phyloP scores from a whole-genome alignment of 2,888 invertebrate species.

The Trissolcus japonicus region DNA sequence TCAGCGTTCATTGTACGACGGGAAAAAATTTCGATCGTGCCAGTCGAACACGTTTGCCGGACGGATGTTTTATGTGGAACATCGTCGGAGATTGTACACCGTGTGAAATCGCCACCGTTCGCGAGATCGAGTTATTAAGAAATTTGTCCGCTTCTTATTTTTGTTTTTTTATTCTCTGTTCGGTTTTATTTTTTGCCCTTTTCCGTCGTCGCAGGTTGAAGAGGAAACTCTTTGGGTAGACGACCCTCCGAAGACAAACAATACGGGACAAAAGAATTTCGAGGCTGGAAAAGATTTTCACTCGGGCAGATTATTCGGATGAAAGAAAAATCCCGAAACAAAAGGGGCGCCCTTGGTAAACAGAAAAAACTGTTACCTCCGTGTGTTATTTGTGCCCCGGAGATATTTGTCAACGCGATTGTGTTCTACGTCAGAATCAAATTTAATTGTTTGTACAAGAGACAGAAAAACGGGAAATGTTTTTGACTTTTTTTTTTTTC shows the following conservation, averaged over 20 bases:
- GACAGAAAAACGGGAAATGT: neutral
- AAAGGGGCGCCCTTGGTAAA: constrained; percentile 12
- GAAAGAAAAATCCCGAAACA: constrained; percentile 24
- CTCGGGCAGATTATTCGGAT: constrained; percentile 11
- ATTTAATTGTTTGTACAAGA: no score
- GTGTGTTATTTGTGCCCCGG: constrained; percentile 11
- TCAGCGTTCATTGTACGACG: constrained; percentile 14
- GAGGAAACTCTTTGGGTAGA: constrained; percentile 7
- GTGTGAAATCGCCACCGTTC: constrained; percentile 32
- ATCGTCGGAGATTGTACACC: constrained; percentile 22
- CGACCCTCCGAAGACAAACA: constrained; percentile 2
- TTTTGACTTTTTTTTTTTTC: constrained; percentile 7
- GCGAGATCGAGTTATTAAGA: constrained; percentile 1
- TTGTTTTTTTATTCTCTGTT: no score
- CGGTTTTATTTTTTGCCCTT: no score
- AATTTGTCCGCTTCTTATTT: neutral
- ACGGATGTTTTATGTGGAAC: constrained; percentile 44
- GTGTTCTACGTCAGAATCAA: constrained; percentile 29
- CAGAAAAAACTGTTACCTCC: constrained; percentile 9
- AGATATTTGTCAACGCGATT: constrained; percentile 30
- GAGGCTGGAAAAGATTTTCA: constrained; percentile 22
- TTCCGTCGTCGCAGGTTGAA: no score
- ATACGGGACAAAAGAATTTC: constrained; percentile 22
- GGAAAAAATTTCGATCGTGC: constrained; percentile 16
- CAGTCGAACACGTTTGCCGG: constrained; percentile 23